Base-by-base conservation (phyloP, 1,140 invertebrate species). In the Magallana ariakensis region DNA sequence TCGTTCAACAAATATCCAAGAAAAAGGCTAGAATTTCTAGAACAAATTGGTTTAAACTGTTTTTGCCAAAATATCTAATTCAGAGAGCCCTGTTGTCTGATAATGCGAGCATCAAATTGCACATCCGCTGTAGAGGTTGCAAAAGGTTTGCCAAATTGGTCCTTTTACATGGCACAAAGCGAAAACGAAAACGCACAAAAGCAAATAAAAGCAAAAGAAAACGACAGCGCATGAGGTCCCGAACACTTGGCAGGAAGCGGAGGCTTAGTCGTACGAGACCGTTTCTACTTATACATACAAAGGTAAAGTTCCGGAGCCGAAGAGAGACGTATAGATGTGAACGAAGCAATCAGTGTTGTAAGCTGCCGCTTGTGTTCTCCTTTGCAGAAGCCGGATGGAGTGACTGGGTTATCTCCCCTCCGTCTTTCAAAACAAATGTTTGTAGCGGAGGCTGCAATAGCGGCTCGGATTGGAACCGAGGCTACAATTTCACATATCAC, bases 31-130 rank as follows among this genome's bases (percentile, higher is more conserved):
- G 70, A 75, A 66, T 89, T 9, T 66, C 56, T n/a, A 86, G 82
- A 85, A 89, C 88, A 82, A 86, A 87, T 33, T 89, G 88, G 88
- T 84, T 89, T 80, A 89, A 89, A 62, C 11, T 89, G 33, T 22
- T 58, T 11, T 16, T 89, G n/a, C 88, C 88, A 57, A 26, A 84
- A 75, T 15, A 66, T 53, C 10, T 85, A 5, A 80, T 89, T 33
- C 70, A 89, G 58, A 60, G 15, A 58, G 58, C 75, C 54, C 57
- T 86, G 85, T 57, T 46, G 19, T 81, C 85, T 60, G 33, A 81
- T 81, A 53, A 86, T 82, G 54, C 75, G 19, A 81, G 26, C 46
- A 33, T 86, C n/a, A 86, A 82, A 75, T 57, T 86, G 54, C 80
- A 86, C 19, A 82, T 86, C 54, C 55, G 33, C 5, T 86, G 85